A percentile compares a stretch with the other conserved stretches of the same genome.
Evolutionary conservation across 2,113 vertebrate genomes (phyloP).

Genomic region (Gavialis gangeticus): DNA sequence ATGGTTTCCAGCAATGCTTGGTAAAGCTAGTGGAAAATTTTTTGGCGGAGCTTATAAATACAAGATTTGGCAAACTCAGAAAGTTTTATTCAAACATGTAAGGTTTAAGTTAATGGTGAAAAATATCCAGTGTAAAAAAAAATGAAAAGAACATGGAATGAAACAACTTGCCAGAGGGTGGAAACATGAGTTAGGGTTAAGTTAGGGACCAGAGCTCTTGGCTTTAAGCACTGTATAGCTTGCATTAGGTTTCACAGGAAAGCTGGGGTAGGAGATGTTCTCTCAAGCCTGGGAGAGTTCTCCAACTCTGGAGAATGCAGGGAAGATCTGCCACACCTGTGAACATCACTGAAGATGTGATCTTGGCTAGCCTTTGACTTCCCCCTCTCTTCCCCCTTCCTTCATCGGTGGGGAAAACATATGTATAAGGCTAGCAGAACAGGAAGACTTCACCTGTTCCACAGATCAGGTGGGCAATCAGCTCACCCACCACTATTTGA

Average conservation of each 20-base stretch:
- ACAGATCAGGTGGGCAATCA: rapidly evolving
- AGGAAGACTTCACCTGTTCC: background rate
- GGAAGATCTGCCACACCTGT: background rate
- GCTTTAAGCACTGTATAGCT: background rate
- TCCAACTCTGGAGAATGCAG: background rate
- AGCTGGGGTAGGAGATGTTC: background rate
- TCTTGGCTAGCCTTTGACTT: background rate
- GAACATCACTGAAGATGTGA: background rate
- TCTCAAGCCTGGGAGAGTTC: background rate
- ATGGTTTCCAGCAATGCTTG: too few species aligned
- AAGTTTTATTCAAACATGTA: too few species aligned
- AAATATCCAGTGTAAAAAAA: too few species aligned
- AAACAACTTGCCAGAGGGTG: background rate
- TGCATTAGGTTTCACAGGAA: background rate
- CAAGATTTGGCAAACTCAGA: too few species aligned
- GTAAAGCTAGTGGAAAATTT: too few species aligned
- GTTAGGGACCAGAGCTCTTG: background rate
- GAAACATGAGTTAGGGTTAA: background rate
- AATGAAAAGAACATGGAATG: too few species aligned
- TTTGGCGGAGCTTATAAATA: too few species aligned
- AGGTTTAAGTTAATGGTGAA: too few species aligned
- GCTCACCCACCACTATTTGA: rapidly evolving
- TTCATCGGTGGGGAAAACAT: rapidly evolving
- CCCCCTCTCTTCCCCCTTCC: background rate
- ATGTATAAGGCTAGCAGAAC: background rate